Base-by-base conservation (phyloP, 2,797 vertebrate species). In the Oryzias sinensis region DNA sequence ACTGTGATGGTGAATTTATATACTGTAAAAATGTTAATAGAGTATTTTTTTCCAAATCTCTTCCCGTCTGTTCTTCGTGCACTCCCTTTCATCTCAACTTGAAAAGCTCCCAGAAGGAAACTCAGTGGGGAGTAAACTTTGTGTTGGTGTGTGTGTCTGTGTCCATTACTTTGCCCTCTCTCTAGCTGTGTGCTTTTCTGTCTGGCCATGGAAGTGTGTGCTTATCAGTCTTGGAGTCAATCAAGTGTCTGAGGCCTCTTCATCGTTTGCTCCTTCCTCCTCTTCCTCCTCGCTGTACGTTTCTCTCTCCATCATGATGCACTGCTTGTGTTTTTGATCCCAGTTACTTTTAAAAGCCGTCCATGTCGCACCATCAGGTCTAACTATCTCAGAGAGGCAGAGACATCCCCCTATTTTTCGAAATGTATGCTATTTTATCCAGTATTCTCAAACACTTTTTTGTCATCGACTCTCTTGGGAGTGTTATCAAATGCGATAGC, bases 401-500 rank as follows among this genome's bases (percentile, higher is more conserved):
- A 53, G 44, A 45, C 55, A 62, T 14, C 13, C 54, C 68, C 68
- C 59, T 18, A 43, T 47, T 62, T 70, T 77, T 56, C 49, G 42
- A 68, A 56, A 50, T 25, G 22, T 2, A 18, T 63, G 41, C 65
- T 72, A 49, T 64, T 68, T 46, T 68, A 61, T 64, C 54, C 59
- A 54, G 59, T 43, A 77, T 71, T 72, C 58, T 58, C 67, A 71
- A 47, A 29, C 53, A 4, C 40, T 49, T 72, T 72, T 73, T 47
- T 61, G 22, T 62, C 53, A 70, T 44, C 22, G 25, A 58, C 61
- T 82, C 82, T 77, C 81, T 54, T 64, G 72, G 79, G 77, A 80
- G 49, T 44, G 56, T 79, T 81, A 86, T 87, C 77, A 82, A 76
- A 82, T 74, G 67, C 24, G 37, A 83, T 74, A 78, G 72, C 58